Evolutionary conservation across 2,113 vertebrate species (phyloP), one percentile per base, ranked within the genome.

Genomic region (Oncorhynchus mykiss): DNA sequence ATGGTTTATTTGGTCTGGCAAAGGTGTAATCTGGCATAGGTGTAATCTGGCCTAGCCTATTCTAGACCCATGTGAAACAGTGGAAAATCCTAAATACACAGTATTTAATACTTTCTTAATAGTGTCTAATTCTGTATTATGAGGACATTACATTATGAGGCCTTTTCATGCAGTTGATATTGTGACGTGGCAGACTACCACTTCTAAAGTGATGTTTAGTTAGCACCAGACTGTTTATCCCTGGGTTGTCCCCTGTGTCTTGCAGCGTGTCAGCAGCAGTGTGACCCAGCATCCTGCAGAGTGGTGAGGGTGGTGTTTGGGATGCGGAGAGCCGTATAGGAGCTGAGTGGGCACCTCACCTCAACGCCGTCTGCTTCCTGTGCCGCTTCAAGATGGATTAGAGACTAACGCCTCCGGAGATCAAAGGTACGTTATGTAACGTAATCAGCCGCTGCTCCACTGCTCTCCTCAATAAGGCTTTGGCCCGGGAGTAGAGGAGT

Each of bases 381-480:
- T 49, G 8, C n/a, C 34, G 70, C 83, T 78, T 86, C 80, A 91
- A 84, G 80, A 94, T 93, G 89, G 88, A 93, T 87, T 93, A 93
- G 87, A 91, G 80, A 76, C 88, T 12, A 80, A 81, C 76, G 88
- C 84, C 84, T 89, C 90, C 79, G 88, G 81, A 92, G 86, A 92
- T 90, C 92, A 90, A 93, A 93, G 93, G 93, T 93, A 91, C 60
- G 87, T 79, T 70, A 86, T 86, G 87, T 88, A 80, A 84, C 75
- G 77, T 84, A 88, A 89, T 91, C 85, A 88, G 81, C 72, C 39
- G 71, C 82, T 75, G 78, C 80, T 88, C 83, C 77, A 77, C 77
- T 75, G 78, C 70, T 64, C 71, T 67, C 7, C 82, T 78, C 80
- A 83, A 49, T 88, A 75, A 59, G 22, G 25, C 16, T 18, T 54